These are phyloP conservation scores for Calliphora vomitoria DNA, from an alignment of 2,888 invertebrate species.

Conservation along the genomic window DNA sequence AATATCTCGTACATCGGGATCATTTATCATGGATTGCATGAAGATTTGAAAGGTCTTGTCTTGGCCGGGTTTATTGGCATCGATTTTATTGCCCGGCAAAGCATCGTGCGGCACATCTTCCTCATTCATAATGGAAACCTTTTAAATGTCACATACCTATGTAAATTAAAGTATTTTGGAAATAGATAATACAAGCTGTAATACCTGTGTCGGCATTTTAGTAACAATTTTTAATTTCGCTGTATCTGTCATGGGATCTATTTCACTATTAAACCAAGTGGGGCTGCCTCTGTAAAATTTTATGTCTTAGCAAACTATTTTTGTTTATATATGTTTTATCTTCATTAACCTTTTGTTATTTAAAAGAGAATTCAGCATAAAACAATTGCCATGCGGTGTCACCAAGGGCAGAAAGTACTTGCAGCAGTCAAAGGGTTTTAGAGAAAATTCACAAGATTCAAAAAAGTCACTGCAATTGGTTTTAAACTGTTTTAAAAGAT, in stretches of 20 bases:
- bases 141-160: background rate
- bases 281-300: slow-evolving; percentile 74
- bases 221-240: slow-evolving; percentile 77
- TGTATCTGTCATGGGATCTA: slow-evolving; percentile 77
- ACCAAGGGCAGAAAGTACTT: slow-evolving; percentile 86
- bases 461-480: slow-evolving; percentile 85
- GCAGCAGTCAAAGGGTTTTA: slow-evolving; percentile 87
- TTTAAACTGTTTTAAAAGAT: slow-evolving; percentile 77
- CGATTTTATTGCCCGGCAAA: slow-evolving; percentile 74
- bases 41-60: slow-evolving; percentile 82
- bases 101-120: slow-evolving; percentile 82
- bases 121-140: slow-evolving; percentile 80
- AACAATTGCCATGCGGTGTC: slow-evolving; percentile 87
- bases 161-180: background rate
- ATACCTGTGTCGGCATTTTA: slow-evolving; percentile 74
- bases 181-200: background rate
- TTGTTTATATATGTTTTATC: slow-evolving; percentile 2
- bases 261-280: slow-evolving; percentile 79
- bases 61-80: slow-evolving; percentile 64
- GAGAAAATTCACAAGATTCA: slow-evolving; percentile 86
- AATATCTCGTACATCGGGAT: slow-evolving; percentile 87
- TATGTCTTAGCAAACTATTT: background rate
- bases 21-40: slow-evolving; percentile 88
- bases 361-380: slow-evolving; percentile 87
- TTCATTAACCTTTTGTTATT: slow-evolving; percentile 84